Percentiles rank a stretch among this genome's conserved stretches.
Evolutionary conservation across 2,797 vertebrate species (phyloP).

Genomic region (Ceyx erithaca): DNA sequence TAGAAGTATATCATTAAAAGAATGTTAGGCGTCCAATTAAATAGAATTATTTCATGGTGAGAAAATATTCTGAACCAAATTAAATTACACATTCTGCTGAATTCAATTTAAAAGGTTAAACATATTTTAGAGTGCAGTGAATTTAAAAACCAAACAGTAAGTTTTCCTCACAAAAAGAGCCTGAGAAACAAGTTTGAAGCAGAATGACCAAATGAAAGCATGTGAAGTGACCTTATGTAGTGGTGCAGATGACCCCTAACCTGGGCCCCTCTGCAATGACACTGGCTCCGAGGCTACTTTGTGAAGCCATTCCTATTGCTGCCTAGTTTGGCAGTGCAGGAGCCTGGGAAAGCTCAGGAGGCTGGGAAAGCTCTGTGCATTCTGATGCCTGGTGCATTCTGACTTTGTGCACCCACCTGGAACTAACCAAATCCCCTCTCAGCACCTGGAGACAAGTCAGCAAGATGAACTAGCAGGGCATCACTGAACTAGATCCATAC

Average conservation of each 20-base stretch:
- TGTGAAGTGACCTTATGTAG: background rate
- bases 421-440: background rate
- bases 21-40: background rate
- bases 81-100: background rate
- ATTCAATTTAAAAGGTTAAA: background rate
- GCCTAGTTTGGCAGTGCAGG: background rate
- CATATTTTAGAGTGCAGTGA: background rate
- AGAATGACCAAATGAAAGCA: background rate
- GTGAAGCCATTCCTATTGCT: background rate
- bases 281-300: background rate
- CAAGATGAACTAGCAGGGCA: background rate
- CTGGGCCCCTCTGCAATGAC: background rate
- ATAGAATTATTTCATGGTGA: background rate
- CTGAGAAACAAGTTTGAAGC: background rate
- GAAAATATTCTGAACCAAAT: background rate
- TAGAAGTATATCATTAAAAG: background rate
- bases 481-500: background rate
- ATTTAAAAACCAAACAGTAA: background rate
- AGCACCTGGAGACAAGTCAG: background rate
- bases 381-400: no score
- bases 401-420: background rate
- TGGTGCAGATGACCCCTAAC: background rate
- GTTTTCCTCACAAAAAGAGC: background rate
- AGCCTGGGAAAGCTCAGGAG: background rate
- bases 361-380: background rate